Base-by-base conservation (phyloP, 2,113 vertebrate genomes). In the Campylomormyrus numenius region DNA sequence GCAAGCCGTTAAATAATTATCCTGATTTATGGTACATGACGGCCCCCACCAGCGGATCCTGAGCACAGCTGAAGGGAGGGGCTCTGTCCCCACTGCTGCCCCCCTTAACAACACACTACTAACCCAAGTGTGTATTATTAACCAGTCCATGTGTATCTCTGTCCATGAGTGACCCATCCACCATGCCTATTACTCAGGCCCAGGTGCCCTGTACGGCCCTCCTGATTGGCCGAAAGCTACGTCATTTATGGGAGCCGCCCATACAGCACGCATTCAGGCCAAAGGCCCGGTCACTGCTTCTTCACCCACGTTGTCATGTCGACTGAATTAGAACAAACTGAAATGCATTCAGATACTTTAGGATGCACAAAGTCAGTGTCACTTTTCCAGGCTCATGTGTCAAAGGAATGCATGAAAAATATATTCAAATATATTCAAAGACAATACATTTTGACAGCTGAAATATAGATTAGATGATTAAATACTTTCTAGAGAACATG, bases 41-140 rank as follows among this genome's bases (percentile, higher is more conserved):
- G n/a, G 31, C 35, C 74, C 74, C 74, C 74, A 19, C 74, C 17
- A 13, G 74, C 5, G 17, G 70, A 77, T 19, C 35, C 31, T 39
- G 52, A n/a, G n/a, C 31, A 19, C 45, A 53, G 19, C 52, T 3
- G 5, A 49, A 9, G 31, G 27, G 27, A 77, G 70, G 70, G 70
- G 70, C 11, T 77, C 35, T 70, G 46, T 83, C 89, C 13, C 35
- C 35, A 45, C 5, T 45, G 50, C 21, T 11, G 74, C 3, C 77
- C 77, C 42, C 83, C 74, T 45, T 85, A 89, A 85, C 27, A 49
- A 31, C 45, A 58, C 50, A 89, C 89, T 83, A n/a, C 74, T 84
- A 85, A 89, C 83, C 77, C 50, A 85, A 56, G 52, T 58, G 31
- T 27, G 35, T 19, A 77, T 89, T 58, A 56, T 56, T 89, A 89